A percentile compares a stretch with the other conserved stretches of the same genome.
phyloP scores from a whole-genome alignment of 2,888 invertebrate species.

The Xylota segnis region DNA sequence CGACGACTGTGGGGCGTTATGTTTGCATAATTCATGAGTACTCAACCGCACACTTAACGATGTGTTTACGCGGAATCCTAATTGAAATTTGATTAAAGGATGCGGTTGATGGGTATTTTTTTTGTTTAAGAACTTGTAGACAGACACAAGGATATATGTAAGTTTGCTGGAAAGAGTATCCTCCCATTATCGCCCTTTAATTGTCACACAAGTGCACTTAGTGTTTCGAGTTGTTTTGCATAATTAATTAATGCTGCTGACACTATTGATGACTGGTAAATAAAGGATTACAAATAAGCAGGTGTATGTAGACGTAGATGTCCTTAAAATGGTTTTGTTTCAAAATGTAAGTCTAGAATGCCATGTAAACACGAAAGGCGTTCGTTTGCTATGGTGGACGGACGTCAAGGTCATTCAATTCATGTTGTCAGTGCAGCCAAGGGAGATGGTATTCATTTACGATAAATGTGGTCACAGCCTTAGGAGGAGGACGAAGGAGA shows the following conservation, averaged over 20 bases:
- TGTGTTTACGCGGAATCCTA: conserved; percentile 44
- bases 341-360: not conserved
- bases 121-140: conserved; percentile 30
- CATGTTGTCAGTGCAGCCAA: not conserved
- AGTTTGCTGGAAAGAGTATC: too few species aligned
- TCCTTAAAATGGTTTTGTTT: too few species aligned
- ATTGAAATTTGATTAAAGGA: conserved; percentile 72
- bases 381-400: not conserved
- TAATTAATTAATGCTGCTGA: conserved; percentile 19
- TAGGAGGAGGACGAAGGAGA: not conserved
- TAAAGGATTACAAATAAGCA: conserved; percentile 2
- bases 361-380: not conserved
- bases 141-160: not conserved
- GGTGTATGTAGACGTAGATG: too few species aligned
- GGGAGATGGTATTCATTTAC: not conserved
- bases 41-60: conserved; percentile 37
- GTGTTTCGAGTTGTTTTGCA: conserved; percentile 22
- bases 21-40: conserved; percentile 58
- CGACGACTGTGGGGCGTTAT: not conserved
- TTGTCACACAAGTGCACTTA: conserved; percentile 35
- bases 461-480: not conserved
- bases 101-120: conserved; percentile 51
- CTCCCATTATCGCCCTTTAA: conserved; percentile 40
- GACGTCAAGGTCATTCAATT: not conserved
- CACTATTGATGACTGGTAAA: conserved; percentile 3